These are phyloP conservation scores for Oligia strigilis DNA, from an alignment of 2,888 invertebrate species.

Conservation along the genomic window DNA sequence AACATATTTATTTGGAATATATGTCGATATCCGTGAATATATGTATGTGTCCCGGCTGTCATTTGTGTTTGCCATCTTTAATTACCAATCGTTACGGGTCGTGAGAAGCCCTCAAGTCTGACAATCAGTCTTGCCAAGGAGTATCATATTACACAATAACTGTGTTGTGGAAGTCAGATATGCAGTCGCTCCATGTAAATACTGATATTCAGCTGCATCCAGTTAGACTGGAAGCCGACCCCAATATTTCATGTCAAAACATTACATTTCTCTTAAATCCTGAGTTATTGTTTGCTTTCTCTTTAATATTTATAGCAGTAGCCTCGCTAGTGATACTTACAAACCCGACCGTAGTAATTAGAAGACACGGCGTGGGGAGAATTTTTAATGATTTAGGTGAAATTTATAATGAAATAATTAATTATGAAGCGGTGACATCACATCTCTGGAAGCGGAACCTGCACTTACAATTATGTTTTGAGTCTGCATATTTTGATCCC, in stretches of 20 bases:
- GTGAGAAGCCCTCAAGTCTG: neutral
- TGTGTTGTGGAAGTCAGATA: neutral
- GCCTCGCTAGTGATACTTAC: slow-evolving; percentile 46
- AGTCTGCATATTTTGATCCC: slow-evolving; percentile 60
- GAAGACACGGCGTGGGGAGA: slow-evolving; percentile 68
- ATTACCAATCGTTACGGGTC: neutral
- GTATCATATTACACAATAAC: neutral
- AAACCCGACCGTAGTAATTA: slow-evolving; percentile 66
- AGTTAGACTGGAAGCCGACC: neutral
- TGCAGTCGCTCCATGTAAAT: neutral
- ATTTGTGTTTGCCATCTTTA: neutral
- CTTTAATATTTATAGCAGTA: slow-evolving; percentile 10
- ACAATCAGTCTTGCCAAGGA: neutral
- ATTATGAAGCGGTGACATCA: slow-evolving; percentile 75
- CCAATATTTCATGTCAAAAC: too few relatives aligned
- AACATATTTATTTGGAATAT: neutral
- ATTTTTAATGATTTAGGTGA: slow-evolving; percentile 76
- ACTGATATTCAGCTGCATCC: neutral
- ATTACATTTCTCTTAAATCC: neutral
- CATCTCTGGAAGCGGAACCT: slow-evolving; percentile 54
- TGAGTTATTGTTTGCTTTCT: neutral
- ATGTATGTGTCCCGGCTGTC: too few relatives aligned
- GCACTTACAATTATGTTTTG: slow-evolving; percentile 67
- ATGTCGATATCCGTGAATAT: too few relatives aligned
- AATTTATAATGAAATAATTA: slow-evolving; percentile 78